Conservation (phyloP, 2,113 vertebrate genomes). For the Aplodontia rufa region DNA sequence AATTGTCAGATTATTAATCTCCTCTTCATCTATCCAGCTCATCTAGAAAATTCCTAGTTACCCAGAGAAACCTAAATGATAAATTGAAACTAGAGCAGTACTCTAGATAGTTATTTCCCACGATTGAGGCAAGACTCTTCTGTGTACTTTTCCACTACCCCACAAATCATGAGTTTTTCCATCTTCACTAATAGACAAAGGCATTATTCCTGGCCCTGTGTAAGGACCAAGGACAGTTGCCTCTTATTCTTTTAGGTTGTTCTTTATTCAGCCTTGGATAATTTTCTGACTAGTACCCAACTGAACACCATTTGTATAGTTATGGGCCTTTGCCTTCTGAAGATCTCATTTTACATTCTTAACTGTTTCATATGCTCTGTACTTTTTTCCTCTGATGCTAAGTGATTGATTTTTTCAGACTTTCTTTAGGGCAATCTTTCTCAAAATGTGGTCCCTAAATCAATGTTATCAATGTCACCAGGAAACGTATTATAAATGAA, state of each 20-base stretch:
- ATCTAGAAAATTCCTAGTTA: background rate
- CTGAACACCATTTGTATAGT: background rate
- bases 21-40: background rate
- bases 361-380: background rate
- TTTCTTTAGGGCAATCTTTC: background rate
- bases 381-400: background rate
- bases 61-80: background rate
- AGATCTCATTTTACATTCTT: background rate
- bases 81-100: background rate
- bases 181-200: background rate
- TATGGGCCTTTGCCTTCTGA: background rate
- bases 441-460: background rate
- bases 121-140: background rate
- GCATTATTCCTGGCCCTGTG: background rate
- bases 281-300: background rate
- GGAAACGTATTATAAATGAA: background rate
- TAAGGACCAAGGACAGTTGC: background rate
- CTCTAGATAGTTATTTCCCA: background rate
- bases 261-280: background rate
- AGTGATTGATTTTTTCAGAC: conserved; percentile 21
- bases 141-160: background rate
- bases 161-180: background rate
- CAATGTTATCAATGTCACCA: background rate
- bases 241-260: background rate
- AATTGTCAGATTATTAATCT: background rate